Evolutionary conservation across 2,888 invertebrate species (phyloP).

Genomic region (Tiliacea aurago): DNA sequence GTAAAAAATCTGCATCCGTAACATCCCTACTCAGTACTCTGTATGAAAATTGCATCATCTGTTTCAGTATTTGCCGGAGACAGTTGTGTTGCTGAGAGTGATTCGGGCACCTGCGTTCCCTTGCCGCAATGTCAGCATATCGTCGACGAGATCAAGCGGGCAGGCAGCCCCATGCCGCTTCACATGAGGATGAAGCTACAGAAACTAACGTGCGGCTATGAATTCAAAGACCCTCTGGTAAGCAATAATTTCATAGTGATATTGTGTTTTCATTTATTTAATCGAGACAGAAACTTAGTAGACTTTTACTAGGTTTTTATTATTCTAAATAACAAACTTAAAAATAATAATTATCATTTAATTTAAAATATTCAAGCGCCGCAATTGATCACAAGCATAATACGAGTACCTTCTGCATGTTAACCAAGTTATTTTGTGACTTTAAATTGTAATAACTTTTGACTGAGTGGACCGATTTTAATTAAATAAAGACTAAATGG

Average conservation of each 20-base stretch:
- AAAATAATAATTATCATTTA: too few species aligned
- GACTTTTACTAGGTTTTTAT: too few species aligned
- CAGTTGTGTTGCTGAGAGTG: constrained; percentile 60
- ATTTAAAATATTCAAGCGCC: too few species aligned
- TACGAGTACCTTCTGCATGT: too few species aligned
- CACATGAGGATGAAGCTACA: constrained; percentile 75
- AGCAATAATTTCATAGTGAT: constrained; percentile 11
- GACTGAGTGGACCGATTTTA: too few species aligned
- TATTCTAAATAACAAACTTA: too few species aligned
- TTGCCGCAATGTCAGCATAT: constrained; percentile 74
- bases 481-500: too few species aligned
- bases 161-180: constrained; percentile 77
- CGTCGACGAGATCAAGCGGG: constrained; percentile 72
- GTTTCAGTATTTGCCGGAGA: constrained; percentile 72
- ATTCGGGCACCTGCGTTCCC: constrained; percentile 71
- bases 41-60: not conserved
- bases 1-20: too few species aligned
- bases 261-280: not conserved
- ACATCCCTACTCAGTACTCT: not conserved
- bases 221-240: constrained; percentile 77
- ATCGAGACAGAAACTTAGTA: not conserved
- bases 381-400: too few species aligned
- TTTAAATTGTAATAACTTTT: too few species aligned
- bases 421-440: too few species aligned
- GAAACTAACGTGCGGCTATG: constrained; percentile 78